phyloP scores from a whole-genome alignment of 2,888 invertebrate genomes.

The Acrobasis consociella region DNA sequence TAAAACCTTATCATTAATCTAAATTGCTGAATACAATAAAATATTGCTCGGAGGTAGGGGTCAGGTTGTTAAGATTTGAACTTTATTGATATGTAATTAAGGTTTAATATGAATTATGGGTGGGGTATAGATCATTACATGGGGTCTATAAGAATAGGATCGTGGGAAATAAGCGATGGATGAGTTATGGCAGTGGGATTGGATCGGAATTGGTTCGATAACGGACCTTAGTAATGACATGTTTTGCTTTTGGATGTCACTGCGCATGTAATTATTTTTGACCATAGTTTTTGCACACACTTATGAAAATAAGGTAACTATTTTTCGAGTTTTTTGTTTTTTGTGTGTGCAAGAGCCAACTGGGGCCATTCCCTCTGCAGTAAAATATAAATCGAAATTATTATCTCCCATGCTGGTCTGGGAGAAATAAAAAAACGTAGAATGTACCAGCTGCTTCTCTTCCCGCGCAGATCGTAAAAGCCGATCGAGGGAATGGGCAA shows the following conservation, averaged over 20 bases:
- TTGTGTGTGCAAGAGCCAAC: too few relatives aligned
- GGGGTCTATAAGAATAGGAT: slow-evolving; percentile 74
- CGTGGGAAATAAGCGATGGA: slow-evolving; percentile 74
- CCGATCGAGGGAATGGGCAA: too few relatives aligned
- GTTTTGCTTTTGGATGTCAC: slow-evolving; percentile 70
- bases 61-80: slow-evolving; percentile 47
- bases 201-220: slow-evolving; percentile 41
- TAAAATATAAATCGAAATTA: too few relatives aligned
- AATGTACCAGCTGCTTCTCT: too few relatives aligned
- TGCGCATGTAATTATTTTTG: slow-evolving; percentile 58
- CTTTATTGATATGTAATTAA: slow-evolving; percentile 51
- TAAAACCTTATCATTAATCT: slow-evolving; percentile 81
- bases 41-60: slow-evolving; percentile 65
- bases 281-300: background rate
- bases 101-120: slow-evolving; percentile 63
- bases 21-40: slow-evolving; percentile 82
- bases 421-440: too few relatives aligned
- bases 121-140: slow-evolving; percentile 72
- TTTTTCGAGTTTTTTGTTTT: background rate
- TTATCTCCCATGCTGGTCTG: too few relatives aligned
- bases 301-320: too few relatives aligned
- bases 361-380: too few relatives aligned
- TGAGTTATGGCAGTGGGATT: slow-evolving; percentile 68
- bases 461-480: too few relatives aligned
- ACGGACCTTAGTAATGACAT: slow-evolving; percentile 63